Conservation (phyloP, 2,113 vertebrate genomes). For the Chitala chitala region DNA sequence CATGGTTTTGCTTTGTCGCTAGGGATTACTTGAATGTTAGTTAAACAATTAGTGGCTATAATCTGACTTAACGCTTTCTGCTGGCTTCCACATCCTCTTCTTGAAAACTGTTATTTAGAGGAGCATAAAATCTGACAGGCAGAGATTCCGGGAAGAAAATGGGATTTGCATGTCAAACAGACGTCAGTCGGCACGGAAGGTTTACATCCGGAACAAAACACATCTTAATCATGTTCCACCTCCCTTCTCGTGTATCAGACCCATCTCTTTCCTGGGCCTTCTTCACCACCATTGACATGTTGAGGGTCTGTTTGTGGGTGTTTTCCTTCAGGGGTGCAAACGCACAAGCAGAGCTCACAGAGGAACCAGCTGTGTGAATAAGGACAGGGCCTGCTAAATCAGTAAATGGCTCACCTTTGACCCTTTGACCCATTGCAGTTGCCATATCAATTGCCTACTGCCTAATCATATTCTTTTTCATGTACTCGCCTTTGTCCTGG, state of each 20-base stretch:
- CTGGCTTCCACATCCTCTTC: conserved; percentile 13
- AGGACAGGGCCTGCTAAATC: neutral
- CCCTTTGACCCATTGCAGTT: neutral
- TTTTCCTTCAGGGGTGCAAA: conserved; percentile 14
- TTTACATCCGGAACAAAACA: conserved; percentile 6
- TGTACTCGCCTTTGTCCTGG: too few species aligned
- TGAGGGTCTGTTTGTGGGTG: neutral
- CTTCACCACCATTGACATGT: neutral
- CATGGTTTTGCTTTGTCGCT: neutral
- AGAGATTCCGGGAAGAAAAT: neutral
- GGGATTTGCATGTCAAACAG: conserved; percentile 14
- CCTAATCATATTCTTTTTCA: too few species aligned
- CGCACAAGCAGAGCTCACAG: neutral
- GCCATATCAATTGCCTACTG: too few species aligned
- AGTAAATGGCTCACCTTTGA: neutral
- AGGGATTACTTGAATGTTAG: conserved; percentile 10
- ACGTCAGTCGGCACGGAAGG: neutral
- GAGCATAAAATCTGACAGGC: conserved; percentile 10
- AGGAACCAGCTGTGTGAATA: neutral
- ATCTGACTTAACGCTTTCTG: conserved; percentile 13
- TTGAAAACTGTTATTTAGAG: conserved; percentile 12
- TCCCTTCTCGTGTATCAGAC: neutral
- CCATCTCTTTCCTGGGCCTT: neutral
- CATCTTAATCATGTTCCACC: neutral
- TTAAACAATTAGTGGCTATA: conserved; percentile 20